A percentile compares a stretch with the other conserved stretches of the same genome.
Conservation (phyloP, 1,140 invertebrate species). For the Laupala kohalensis region DNA sequence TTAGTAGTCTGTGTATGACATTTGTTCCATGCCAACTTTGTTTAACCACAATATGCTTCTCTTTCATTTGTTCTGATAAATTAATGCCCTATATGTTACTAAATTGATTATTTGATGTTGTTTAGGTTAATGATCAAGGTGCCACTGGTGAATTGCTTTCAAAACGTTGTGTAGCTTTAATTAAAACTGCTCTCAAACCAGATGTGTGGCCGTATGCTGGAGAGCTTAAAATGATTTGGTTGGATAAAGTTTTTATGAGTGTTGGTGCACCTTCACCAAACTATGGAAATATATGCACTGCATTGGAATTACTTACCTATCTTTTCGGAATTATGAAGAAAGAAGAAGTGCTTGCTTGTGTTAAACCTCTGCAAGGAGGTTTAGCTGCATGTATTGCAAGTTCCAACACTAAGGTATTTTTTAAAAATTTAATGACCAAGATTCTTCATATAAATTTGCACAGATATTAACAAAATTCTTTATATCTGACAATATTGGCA, state of each 20-base stretch:
- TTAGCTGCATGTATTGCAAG: slow-evolving; percentile 73
- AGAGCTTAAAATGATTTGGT: slow-evolving; percentile 79
- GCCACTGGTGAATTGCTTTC: slow-evolving; percentile 68
- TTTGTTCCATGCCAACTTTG: too few species aligned
- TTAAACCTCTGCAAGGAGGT: slow-evolving; percentile 72
- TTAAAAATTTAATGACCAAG: too few species aligned
- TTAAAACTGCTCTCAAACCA: slow-evolving; percentile 78
- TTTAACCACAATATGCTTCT: too few species aligned
- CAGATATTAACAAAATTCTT: too few species aligned
- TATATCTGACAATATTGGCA: too few species aligned
- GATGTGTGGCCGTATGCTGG: slow-evolving; percentile 85
- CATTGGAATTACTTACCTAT: slow-evolving; percentile 79
- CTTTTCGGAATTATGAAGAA: slow-evolving; percentile 70
- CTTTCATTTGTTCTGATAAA: too few species aligned
- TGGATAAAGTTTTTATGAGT: slow-evolving; percentile 69
- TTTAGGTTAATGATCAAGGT: slow-evolving; percentile 40
- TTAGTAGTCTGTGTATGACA: too few species aligned
- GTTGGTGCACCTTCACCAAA: slow-evolving; percentile 62
- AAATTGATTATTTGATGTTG: too few species aligned
- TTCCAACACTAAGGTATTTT: slow-evolving; percentile 72
- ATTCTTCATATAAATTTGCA: too few species aligned
- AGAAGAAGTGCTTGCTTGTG: slow-evolving; percentile 70
- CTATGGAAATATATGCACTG: slow-evolving; percentile 86
- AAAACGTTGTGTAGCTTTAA: slow-evolving; percentile 68
- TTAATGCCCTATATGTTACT: too few species aligned